Base-by-base conservation (phyloP, 1,140 invertebrate genomes). In the Drosophila navojoa region DNA sequence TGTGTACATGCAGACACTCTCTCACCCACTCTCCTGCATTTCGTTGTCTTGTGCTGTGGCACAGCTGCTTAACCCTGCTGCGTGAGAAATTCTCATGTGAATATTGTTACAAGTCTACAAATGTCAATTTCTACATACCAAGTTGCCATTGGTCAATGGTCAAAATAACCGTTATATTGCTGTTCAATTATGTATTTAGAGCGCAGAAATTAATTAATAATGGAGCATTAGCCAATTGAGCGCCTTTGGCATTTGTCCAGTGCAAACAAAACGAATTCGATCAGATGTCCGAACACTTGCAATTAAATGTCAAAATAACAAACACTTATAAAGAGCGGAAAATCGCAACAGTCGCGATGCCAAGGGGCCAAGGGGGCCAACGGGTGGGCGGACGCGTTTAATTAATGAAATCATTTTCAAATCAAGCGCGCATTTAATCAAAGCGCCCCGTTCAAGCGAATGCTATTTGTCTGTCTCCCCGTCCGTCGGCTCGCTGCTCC, bases 391-490 rank as follows among this genome's bases (percentile, higher is more conserved):
- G 47, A 47, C 44, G 38, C 63, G 49, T 68, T 73, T 79, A 82
- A 82, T 82, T 84, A 82, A 84, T 82, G 80, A 84, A 84, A 84
- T 79, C 80, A 82, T 82, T 84, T 76, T 84, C 76, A 66, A 79
- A 82, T 82, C 76, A 84, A 84, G 78, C 76, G 68, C 71, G 64
- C 76, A 79, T 82, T 82, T 82, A 79, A 84, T 82, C 80, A 82
- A 79, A 82, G 75, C 77, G 76, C 55, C 61, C 55, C 47, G 32
- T 42, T 59, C 55, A 19, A 10, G 40, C 25, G 11, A 16, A 16
- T 67, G 62, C 76, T 52, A 72, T 81, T 67, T 81, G 58, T 77
- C 61, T 70, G 58, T 60, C 61, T 49, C 10, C 2, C 35, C 11
- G 16, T 53, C 35, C 70, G 70, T 70, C 32, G 9, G 6, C 10